phyloP scores from a whole-genome alignment of 1,140 invertebrate species.

The Batillaria attramentaria region DNA sequence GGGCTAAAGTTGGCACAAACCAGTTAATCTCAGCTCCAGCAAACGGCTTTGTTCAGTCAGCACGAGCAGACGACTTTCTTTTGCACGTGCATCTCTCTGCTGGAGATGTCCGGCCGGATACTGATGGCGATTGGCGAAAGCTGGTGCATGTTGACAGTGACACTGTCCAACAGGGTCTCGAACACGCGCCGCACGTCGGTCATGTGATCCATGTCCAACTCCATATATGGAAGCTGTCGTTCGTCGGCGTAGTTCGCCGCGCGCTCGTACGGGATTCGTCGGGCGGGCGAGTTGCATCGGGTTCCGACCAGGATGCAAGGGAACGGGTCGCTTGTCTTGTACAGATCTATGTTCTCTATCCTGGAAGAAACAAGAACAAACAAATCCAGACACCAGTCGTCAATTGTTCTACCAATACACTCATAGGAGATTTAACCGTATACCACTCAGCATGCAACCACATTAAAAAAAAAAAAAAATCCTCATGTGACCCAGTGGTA shows the following conservation, averaged over 20 bases:
- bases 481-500: no score
- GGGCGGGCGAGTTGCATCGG: constrained; percentile 4
- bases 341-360: constrained; percentile 23
- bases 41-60: no score
- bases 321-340: constrained; percentile 8
- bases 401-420: no score
- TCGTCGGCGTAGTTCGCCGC: constrained; percentile 17
- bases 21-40: no score
- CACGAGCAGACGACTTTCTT: constrained; percentile 10
- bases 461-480: no score
- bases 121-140: neutral
- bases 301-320: constrained; percentile 27
- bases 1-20: no score
- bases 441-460: no score
- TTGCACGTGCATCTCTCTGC: neutral
- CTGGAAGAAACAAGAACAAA: neutral
- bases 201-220: constrained; percentile 28
- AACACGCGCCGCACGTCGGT: constrained; percentile 20
- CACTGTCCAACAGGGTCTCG: constrained; percentile 22
- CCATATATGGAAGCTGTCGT: constrained; percentile 25
- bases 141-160: neutral
- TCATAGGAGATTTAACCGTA: no score
- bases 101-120: constrained; percentile 16
- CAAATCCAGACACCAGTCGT: no score
- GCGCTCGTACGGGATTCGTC: constrained; percentile 18